Percentiles rank a stretch among this genome's conserved stretches.
phyloP scores from a whole-genome alignment of 2,797 vertebrate species.

The Pipistrellus pipistrellus region DNA sequence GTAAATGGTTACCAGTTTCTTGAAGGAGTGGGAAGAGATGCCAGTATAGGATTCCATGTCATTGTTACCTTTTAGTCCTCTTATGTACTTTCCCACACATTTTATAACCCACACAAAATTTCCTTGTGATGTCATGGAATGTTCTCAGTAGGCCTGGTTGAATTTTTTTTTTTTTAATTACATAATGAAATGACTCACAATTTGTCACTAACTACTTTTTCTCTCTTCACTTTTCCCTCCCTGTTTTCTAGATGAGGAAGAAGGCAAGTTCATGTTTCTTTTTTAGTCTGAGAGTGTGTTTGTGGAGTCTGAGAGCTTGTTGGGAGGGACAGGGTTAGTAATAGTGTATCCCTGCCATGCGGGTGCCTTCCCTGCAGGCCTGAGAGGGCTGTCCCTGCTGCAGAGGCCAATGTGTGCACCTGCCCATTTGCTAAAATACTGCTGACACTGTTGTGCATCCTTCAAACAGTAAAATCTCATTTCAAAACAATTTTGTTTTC shows the following conservation, averaged over 20 bases:
- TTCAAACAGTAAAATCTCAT: background rate
- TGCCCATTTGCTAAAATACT: background rate
- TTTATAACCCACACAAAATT: conserved; percentile 28
- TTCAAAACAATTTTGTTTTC: conserved; percentile 32
- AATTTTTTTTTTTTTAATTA: conserved; percentile 77
- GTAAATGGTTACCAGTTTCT: background rate
- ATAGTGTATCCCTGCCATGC: fast-evolving
- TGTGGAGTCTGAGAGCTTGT: conserved; percentile 68
- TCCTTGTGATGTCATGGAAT: conserved; percentile 42
- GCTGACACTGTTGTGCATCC: background rate
- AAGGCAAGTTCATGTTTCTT: conserved; percentile 93
- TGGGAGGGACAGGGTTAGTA: background rate
- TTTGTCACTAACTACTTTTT: conserved; percentile 86
- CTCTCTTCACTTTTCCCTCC: conserved; percentile 86
- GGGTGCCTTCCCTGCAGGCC: background rate
- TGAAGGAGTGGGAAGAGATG: background rate
- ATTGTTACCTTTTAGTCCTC: background rate
- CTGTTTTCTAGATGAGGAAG: conserved; percentile 93
- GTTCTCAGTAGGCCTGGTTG: conserved; percentile 67
- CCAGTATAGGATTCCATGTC: background rate
- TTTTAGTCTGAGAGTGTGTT: conserved; percentile 70
- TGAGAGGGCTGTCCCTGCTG: no score
- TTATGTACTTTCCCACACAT: background rate
- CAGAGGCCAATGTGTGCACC: background rate
- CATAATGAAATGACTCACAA: conserved; percentile 82